Conservation (phyloP, 2,888 invertebrate genomes). For the Deroplatys truncata region DNA sequence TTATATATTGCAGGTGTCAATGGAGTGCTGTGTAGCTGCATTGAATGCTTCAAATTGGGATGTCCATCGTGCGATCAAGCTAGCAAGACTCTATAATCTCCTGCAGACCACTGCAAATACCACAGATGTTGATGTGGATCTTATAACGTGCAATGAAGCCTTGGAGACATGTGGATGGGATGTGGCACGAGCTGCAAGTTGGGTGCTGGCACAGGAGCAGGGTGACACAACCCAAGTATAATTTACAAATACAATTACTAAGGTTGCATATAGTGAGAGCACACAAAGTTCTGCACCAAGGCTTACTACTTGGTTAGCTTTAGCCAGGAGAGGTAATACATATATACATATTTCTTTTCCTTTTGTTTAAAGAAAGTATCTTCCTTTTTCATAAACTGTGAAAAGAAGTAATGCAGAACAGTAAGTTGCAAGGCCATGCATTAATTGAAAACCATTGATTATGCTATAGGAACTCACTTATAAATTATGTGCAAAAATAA, state of each 20-base stretch:
- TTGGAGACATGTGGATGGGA: constrained; percentile 62
- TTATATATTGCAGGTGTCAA: constrained; percentile 42
- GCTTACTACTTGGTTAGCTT: background rate
- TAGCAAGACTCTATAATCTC: constrained; percentile 60
- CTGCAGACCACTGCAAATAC: constrained; percentile 37
- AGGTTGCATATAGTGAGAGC: background rate
- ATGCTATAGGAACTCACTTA: no score
- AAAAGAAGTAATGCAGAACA: background rate
- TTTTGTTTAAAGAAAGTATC: background rate
- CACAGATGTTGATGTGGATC: constrained; percentile 3
- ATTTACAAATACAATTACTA: background rate
- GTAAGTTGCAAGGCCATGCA: background rate
- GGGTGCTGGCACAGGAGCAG: constrained; percentile 46
- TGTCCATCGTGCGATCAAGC: constrained; percentile 82
- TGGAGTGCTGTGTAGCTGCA: constrained; percentile 74
- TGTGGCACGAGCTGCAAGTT: constrained; percentile 61
- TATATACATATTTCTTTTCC: background rate
- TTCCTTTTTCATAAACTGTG: background rate
- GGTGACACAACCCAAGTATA: constrained; percentile 31
- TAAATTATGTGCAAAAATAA: no score
- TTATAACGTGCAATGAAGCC: constrained; percentile 47
- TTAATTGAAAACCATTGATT: background rate
- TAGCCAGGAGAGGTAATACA: background rate
- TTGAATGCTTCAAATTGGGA: constrained; percentile 85
- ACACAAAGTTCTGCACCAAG: no score